phyloP scores from a whole-genome alignment of 2,113 vertebrate species.

The Scytalopus superciliaris region DNA sequence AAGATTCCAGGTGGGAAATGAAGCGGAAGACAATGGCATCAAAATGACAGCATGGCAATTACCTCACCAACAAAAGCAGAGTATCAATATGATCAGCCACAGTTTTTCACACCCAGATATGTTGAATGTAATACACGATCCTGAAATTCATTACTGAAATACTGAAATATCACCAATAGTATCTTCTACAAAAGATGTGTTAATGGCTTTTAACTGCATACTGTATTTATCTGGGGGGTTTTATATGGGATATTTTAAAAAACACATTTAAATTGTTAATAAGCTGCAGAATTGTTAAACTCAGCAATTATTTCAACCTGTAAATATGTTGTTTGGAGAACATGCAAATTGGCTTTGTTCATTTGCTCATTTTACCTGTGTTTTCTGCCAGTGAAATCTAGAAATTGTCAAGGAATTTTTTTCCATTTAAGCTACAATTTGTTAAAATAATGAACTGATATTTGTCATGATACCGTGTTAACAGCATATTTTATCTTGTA shows the following conservation, averaged over 20 bases:
- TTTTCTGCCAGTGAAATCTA: constrained; percentile 40
- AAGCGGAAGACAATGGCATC: not conserved
- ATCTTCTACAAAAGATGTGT: not conserved
- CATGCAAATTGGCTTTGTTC: constrained; percentile 41
- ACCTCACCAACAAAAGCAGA: not conserved
- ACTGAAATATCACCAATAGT: not conserved
- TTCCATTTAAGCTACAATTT: not conserved
- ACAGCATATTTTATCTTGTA: constrained; percentile 62
- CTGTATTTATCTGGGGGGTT: constrained; percentile 6
- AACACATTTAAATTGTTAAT: constrained; percentile 52
- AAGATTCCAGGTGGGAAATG: not conserved
- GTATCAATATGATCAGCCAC: not conserved
- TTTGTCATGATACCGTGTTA: not conserved
- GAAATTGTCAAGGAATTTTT: not conserved
- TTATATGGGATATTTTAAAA: not conserved
- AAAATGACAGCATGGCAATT: constrained; percentile 9
- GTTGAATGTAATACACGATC: not conserved
- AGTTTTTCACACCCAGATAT: not conserved
- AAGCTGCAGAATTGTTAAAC: constrained; percentile 34
- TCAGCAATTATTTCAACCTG: constrained; percentile 55
- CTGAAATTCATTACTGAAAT: not conserved
- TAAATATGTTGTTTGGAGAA: constrained; percentile 53
- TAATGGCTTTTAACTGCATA: constrained; percentile 26
- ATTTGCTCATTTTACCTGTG: not conserved
- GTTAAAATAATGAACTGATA: not conserved